Evolutionary conservation across 2,888 invertebrate genomes (phyloP).

Genomic region (Syrphus vitripennis): DNA sequence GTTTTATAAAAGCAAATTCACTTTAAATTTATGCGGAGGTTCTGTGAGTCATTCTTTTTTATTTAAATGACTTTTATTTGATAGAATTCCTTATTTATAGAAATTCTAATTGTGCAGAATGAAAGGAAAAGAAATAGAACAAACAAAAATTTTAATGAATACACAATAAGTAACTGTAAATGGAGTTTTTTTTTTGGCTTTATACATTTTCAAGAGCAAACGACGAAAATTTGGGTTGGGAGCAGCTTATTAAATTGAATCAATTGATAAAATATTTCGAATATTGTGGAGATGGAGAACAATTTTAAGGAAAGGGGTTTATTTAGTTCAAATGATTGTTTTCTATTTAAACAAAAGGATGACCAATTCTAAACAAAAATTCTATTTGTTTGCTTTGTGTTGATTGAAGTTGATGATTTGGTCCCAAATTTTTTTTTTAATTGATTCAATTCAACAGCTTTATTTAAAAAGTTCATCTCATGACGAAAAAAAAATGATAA

Average conservation of each 20-base stretch:
- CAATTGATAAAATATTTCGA: background rate
- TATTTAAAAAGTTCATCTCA: no score
- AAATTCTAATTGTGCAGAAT: background rate
- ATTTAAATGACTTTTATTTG: constrained; percentile 31
- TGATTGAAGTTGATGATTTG: no score
- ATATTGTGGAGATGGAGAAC: background rate
- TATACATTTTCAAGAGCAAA: background rate
- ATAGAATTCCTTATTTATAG: constrained; percentile 7
- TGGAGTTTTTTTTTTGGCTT: no score
- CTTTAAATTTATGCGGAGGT: background rate
- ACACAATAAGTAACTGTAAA: background rate
- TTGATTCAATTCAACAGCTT: no score
- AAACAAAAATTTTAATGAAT: background rate
- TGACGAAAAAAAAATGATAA: no score
- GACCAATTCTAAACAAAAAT: no score
- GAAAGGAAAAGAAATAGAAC: background rate
- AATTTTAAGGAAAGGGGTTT: background rate
- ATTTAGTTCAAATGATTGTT: no score
- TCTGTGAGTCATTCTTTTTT: constrained; percentile 47
- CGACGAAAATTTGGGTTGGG: background rate
- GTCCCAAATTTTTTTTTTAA: no score
- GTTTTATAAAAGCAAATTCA: background rate
- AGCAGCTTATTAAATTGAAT: background rate
- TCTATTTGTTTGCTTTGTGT: no score
- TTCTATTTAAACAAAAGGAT: no score